A percentile compares a stretch with the other conserved stretches of the same genome.
Conservation (phyloP, 2,113 vertebrate species). For the Microtus ochrogaster region DNA sequence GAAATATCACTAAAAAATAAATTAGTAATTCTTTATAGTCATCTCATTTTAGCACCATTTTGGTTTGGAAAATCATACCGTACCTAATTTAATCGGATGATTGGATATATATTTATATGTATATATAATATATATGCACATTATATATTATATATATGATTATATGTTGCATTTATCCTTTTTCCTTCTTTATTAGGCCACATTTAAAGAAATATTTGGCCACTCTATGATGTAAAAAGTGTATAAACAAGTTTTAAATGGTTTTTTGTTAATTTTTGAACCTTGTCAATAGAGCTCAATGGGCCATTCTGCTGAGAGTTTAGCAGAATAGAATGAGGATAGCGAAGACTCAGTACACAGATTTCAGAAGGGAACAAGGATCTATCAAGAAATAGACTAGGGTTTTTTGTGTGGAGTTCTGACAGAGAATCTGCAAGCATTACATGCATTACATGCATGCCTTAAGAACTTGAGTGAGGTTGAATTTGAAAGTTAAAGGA, state of each 20-base stretch:
- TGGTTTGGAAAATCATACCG: not conserved
- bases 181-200: not conserved
- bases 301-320: not conserved
- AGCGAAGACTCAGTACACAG: not conserved
- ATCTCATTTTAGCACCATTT: not conserved
- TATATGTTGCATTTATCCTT: not conserved
- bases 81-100: too few species aligned
- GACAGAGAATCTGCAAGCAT: not conserved
- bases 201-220: not conserved
- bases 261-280: not conserved
- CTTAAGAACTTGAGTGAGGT: not conserved
- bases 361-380: not conserved
- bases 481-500: not conserved
- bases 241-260: not conserved
- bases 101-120: too few species aligned
- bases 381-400: not conserved
- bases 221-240: slow-evolving; percentile 4
- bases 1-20: not conserved
- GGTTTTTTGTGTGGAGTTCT: not conserved
- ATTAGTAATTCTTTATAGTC: not conserved
- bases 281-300: not conserved
- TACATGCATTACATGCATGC: not conserved
- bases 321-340: not conserved
- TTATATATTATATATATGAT: too few species aligned
- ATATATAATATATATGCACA: too few species aligned